Conservation (phyloP, 2,113 vertebrate species). For the Megaleporinus macrocephalus region DNA sequence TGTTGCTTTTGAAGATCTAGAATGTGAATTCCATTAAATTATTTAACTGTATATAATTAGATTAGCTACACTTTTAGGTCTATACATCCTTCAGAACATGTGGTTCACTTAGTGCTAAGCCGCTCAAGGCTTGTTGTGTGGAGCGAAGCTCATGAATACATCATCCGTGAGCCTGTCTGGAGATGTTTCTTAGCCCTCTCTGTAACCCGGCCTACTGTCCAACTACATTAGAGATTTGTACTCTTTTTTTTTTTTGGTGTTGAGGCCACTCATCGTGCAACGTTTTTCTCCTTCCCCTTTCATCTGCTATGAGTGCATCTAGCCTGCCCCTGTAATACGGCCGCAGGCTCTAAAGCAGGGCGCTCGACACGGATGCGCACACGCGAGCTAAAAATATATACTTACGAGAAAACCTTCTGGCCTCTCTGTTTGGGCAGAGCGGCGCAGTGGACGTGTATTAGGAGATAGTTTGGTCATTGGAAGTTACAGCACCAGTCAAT, state of each 20-base stretch:
- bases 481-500: no score
- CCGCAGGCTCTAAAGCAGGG: constrained; percentile 34
- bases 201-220: constrained; percentile 22
- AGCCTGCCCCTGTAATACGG: constrained; percentile 22
- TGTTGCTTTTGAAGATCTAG: not conserved
- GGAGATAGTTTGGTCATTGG: not conserved
- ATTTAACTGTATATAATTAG: not conserved
- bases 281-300: constrained; percentile 24
- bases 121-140: constrained; percentile 5
- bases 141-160: constrained; percentile 33
- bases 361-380: constrained; percentile 6
- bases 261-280: constrained; percentile 12
- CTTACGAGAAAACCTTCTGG: constrained; percentile 1
- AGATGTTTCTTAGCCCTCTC: constrained; percentile 31
- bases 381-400: constrained; percentile 1
- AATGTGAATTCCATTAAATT: not conserved
- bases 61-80: not conserved
- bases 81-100: not conserved
- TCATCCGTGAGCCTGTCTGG: constrained; percentile 16
- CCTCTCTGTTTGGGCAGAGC: not conserved
- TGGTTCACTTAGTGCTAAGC: not conserved
- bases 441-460: not conserved
- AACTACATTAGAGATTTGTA: constrained; percentile 27
- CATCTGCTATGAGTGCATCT: constrained; percentile 41
- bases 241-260: constrained; percentile 19